phyloP scores from a whole-genome alignment of 2,113 vertebrate genomes.

The Mormoops blainvillei region DNA sequence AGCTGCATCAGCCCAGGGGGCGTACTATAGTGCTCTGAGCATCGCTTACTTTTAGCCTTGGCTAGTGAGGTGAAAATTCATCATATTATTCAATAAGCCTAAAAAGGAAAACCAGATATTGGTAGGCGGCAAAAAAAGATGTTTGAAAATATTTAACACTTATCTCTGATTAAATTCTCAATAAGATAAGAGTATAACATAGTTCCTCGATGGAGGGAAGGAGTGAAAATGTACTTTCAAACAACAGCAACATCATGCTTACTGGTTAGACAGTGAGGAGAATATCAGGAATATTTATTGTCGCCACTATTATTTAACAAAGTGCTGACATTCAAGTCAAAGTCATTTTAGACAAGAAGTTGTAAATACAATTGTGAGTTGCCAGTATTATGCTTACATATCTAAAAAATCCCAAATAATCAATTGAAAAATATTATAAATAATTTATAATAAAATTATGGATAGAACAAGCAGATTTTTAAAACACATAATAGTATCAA shows the following conservation, averaged over 20 bases:
- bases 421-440: neutral
- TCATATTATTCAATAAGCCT: neutral
- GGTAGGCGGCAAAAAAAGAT: neutral
- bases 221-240: neutral
- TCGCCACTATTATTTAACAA: neutral
- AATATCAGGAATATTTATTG: neutral
- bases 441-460: neutral
- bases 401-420: neutral
- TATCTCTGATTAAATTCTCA: neutral
- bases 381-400: neutral
- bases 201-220: neutral
- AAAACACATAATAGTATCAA: neutral
- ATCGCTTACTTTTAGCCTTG: neutral
- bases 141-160: neutral
- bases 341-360: neutral
- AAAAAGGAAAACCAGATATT: slow-evolving; percentile 9
- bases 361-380: neutral
- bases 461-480: neutral
- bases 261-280: neutral
- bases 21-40: neutral
- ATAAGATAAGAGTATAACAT: neutral
- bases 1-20: neutral
- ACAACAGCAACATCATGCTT: neutral
- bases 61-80: neutral
- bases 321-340: neutral